These are phyloP conservation scores for Syngnathoides biaculeatus DNA, from an alignment of 2,113 vertebrate species.

Conservation along the genomic window DNA sequence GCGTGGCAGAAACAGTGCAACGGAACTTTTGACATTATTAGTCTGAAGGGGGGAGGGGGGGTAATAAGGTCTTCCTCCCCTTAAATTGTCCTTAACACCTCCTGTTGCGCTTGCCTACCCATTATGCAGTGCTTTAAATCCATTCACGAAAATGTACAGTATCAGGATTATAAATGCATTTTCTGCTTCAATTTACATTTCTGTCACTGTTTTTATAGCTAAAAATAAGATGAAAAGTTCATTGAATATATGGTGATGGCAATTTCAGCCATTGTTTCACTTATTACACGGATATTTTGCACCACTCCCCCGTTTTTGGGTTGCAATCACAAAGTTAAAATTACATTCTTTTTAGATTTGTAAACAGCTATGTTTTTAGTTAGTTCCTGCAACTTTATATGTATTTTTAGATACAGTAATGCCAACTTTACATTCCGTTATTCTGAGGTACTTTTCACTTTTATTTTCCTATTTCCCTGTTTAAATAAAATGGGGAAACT, in stretches of 20 bases:
- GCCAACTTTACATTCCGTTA: background rate
- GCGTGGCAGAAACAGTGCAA: background rate
- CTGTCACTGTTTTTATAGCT: background rate
- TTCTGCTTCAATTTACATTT: background rate
- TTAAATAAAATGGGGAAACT: background rate
- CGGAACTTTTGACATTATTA: background rate
- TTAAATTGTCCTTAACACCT: too few species aligned
- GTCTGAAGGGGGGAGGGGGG: background rate
- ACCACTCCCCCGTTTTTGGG: background rate
- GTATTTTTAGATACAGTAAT: background rate
- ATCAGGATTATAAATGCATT: background rate
- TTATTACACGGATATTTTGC: background rate
- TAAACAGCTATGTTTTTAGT: background rate
- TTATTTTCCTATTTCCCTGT: background rate
- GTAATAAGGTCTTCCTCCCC: background rate
- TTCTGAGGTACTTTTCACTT: background rate
- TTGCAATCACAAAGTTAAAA: background rate
- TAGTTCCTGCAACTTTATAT: background rate
- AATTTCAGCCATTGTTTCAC: background rate
- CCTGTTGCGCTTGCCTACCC: too few species aligned
- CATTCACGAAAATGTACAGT: background rate
- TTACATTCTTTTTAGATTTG: background rate
- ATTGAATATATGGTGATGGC: too few species aligned
- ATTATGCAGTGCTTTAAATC: too few species aligned
- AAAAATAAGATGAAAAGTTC: background rate